Base-by-base conservation (phyloP, 2,888 invertebrate genomes). In the Chydorus sphaericus region DNA sequence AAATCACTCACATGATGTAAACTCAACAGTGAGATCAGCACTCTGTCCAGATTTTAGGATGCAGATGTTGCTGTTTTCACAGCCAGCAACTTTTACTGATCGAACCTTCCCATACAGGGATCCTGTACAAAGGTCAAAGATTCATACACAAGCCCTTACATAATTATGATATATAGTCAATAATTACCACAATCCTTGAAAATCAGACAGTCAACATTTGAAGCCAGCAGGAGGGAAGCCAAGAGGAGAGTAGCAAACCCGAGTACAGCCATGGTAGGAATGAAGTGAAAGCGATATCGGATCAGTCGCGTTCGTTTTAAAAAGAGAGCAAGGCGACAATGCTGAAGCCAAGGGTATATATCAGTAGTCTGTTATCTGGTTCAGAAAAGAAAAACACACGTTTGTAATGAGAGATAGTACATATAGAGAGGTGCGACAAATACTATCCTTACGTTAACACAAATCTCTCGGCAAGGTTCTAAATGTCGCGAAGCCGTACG, bases 31-130 rank as follows among this genome's bases (percentile, higher is more conserved):
- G 62, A 85, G 78, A 14, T 81, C 75, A 4, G 73, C 80, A 61
- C 82, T 81, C 16, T 75, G 74, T 63, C 79, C 78, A 51, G 80
- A 75, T 63, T 74, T 77, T 28, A 85, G 73, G 52, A 77, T 67
- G 64, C 85, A 85, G 61, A 75, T 75, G 58, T 69, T 68, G 48
- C 76, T 75, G 26, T 71, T 70, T 2, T 74, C 73, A 65, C 84
- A 85, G 20, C 76, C 76, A 56, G 77, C 76, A 31, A 83, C 74
- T 0, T 67, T 69, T 1, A 83, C 73, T 56, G 67, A 70, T n/a
- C 74, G 69, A 49, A 80, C 73, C 14, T 73, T 73, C 1, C 78
- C 80, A 54, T 74, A 68, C 62, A 75, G 73, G 2, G 83, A 82
- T 51, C 82, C 82, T 82, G 70, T 8, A 73, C 70, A 61, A 59